Evolutionary conservation across 2,113 vertebrate species (phyloP).

Genomic region (Axis porcinus): DNA sequence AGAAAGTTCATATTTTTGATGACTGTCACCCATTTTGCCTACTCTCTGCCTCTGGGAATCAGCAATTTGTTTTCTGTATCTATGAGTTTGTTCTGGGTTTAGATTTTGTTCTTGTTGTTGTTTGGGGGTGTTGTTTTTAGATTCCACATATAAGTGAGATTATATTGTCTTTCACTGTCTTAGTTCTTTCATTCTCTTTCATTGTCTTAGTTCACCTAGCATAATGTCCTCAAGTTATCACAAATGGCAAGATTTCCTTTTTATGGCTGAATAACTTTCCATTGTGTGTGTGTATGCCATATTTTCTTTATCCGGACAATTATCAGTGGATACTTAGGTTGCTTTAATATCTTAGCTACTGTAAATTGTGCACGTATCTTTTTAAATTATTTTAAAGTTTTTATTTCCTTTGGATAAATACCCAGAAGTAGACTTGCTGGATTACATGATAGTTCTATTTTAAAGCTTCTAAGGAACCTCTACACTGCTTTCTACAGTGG

Average conservation of each 20-base stretch:
- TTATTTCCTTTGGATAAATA: not conserved
- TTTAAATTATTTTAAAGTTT: not conserved
- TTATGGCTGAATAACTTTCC: not conserved
- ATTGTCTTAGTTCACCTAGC: not conserved
- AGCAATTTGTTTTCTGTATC: not conserved
- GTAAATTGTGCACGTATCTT: not conserved
- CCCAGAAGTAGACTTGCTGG: not conserved
- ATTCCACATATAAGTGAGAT: not conserved
- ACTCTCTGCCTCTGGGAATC: not conserved
- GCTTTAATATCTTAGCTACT: not conserved
- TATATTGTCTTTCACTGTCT: not conserved
- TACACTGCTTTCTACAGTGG: not conserved
- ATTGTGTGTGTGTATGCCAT: not conserved
- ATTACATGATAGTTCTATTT: not conserved
- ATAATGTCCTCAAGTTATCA: not conserved
- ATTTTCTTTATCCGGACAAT: not conserved
- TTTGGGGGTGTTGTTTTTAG: not conserved
- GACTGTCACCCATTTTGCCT: not conserved
- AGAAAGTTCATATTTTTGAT: not conserved
- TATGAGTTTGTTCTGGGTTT: not conserved
- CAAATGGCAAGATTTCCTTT: not conserved
- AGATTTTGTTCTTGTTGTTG: not conserved
- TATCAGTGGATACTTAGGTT: not conserved
- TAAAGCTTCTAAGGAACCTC: not conserved
- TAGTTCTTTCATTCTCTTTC: not conserved